Base-by-base conservation (phyloP, 2,888 invertebrate genomes). In the Andrena fulva region DNA sequence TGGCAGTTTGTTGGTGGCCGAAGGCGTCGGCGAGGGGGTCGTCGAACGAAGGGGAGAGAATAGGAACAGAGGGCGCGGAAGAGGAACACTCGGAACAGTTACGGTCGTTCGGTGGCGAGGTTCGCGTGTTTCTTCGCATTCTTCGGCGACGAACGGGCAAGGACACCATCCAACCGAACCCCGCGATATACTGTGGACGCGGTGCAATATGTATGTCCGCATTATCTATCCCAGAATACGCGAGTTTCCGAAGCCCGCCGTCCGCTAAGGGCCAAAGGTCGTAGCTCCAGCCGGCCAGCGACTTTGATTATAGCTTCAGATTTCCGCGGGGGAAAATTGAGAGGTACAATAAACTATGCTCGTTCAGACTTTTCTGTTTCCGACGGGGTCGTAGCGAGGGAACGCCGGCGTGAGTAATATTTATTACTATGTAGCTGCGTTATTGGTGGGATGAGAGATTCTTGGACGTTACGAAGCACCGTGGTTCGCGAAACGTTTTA, bases 251-350 rank as follows among this genome's bases (percentile, higher is more conserved):
- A 88, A 86, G 85, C 78, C 74, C 70, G 70, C 63, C 73, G 75
- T 64, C 54, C 33, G 72, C 29, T 20, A 56, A 71, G 64, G 84
- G 74, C 64, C 82, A 88, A 76, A 82, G 88, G 86, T 88, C 86
- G 62, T 82, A 81, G 77, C 63, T 71, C 72, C 54, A 69, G 27
- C 70, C 60, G 71, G 33, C 48, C 74, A 12, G 68, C 54, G 52
- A 71, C 81, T 87, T 88, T 87, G 88, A 87, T 88, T 88, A 87
- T 86, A 69, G 76, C 74, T 54, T 86, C 72, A 69, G 86, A 88
- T 88, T 87, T 82, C 86, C 70, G 64, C 70, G 60, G 79, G 54
- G 86, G 56, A 68, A 84, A 88, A 87, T 87, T 88, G 88, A 86
- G 79, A 86, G 86, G 77, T 74, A 80, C 70, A 71, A 74, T 85